Evolutionary conservation across 2,888 invertebrate species (phyloP), one percentile per base, ranked within the genome.

Genomic region (Machimus rusticus): DNA sequence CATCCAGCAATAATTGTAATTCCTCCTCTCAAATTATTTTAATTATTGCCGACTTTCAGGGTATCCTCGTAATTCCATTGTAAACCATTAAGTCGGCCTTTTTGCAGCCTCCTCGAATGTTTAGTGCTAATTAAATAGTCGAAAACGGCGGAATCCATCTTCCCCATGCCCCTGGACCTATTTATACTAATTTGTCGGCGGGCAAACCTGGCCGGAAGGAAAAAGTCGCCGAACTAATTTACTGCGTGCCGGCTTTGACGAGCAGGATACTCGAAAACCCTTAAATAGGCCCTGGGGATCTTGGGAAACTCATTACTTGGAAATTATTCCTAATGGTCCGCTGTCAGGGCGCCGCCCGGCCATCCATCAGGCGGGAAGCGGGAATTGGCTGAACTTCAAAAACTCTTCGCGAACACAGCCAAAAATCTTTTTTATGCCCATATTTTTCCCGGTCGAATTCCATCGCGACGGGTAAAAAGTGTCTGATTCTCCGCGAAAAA

Each of bases 281-380:
- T 76, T 76, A 76, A 76, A 76, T 76, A 37, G 76, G 76, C 76
- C 76, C 76, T 16, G 6, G 66, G 76, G 76, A 76, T 76, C 76
- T 76, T 76, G 39, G 34, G 16, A 37, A 76, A 76, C 76, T 76
- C 76, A 76, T 76, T 76, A 76, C 76, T 5, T 3, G 9, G n/a
- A 37, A 37, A 37, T 76, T 76, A 76, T 76, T 76, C 37, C 37
- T 76, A 76, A 76, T 76, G 39, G 76, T n/a, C 37, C 37, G 4
- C 76, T 76, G 76, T 76, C 39, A 76, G 76, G 23, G 39, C 2
- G 76, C 39, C 2, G 76, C 39, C 5, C n/a, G 19, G 6, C 37
- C 76, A 76, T 76, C 14, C 16, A 76, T 76, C 74, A 34, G 39
- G 14, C 34, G 28, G 76, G 6, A 74, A 31, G 28, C 28, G 28